Evolutionary conservation across 1,140 invertebrate genomes (phyloP).

Genomic region (Drosophila chauvacae): DNA sequence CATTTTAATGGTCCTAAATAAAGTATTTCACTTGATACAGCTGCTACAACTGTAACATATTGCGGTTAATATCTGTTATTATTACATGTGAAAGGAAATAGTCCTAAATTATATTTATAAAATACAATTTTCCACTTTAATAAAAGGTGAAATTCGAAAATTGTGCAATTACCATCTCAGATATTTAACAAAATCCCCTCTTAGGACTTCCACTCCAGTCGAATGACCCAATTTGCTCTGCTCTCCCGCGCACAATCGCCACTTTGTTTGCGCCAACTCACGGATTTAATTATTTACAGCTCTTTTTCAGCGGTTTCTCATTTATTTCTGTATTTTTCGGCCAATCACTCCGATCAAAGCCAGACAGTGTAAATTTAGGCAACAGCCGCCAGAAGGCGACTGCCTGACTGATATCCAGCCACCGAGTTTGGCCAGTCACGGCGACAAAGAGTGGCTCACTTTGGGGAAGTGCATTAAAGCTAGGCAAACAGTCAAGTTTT

Average conservation of each 20-base stretch:
- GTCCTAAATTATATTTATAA: too few species aligned
- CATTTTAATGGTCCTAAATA: background rate
- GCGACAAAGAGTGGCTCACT: constrained; percentile 11
- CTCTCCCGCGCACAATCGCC: constrained; percentile 9
- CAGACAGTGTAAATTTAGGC: constrained; percentile 48
- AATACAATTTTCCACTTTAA: background rate
- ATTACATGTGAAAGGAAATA: background rate
- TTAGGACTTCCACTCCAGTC: constrained; percentile 7
- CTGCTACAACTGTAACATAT: background rate
- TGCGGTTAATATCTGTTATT: rapidly evolving
- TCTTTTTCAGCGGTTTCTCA: constrained; percentile 20
- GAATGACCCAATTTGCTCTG: constrained; percentile 14
- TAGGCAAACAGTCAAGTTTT: too few species aligned
- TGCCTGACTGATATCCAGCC: constrained; percentile 30
- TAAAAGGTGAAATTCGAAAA: background rate
- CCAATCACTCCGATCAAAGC: constrained; percentile 64
- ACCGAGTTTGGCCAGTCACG: constrained; percentile 46
- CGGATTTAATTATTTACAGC: constrained; percentile 51
- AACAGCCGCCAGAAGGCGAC: constrained; percentile 33
- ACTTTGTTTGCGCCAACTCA: constrained; percentile 54
- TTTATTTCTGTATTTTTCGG: constrained; percentile 32
- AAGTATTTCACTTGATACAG: background rate
- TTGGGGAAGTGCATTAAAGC: background rate
- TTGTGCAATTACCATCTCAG: constrained; percentile 1
- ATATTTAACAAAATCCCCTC: too few species aligned